Base-by-base conservation (phyloP, 2,797 vertebrate species). In the Ara ararauna region DNA sequence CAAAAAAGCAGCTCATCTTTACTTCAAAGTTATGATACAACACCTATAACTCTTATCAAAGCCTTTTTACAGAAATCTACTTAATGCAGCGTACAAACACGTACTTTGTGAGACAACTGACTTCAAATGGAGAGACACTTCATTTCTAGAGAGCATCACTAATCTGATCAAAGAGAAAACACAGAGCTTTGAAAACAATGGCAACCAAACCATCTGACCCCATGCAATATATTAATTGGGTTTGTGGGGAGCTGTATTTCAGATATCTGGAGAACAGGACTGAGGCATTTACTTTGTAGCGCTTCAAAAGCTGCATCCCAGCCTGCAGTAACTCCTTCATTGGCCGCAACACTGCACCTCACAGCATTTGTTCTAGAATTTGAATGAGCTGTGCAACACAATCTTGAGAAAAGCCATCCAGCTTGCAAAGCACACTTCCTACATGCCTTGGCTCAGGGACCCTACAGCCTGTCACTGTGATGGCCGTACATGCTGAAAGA, bases 401-500 rank as follows among this genome's bases (percentile, higher is more conserved):
- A 34, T 6, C 27, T 36, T 13, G 21, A 76, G 56, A 32, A 45
- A 54, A 79, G 22, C 14, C 3, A 50, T 0, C 2, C 20, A 48
- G 42, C 10, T 20, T 51, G 34, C 50, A 73, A 76, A 73, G 17
- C 11, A 23, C 1, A 1, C 7, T 40, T 71, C 54, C 23, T n/a
- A 1, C 1, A 24, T 34, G 51, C 38, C 20, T 36, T 0, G 0
- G 19, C 68, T 67, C 15, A 56, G 56, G 42, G n/a, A 71, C 18
- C 11, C 23, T 50, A 23, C 10, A 67, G 18, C 29, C 48, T 24
- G 16, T 21, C 62, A 66, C 34, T 32, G 20, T 7, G 19, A 26
- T 21, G 51, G 54, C 54, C n/a, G 9, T 4, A 26, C 0, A 0
- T 29, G 44, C 80, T 60, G 27, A 54, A 88, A 30, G 10, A 65